Evolutionary conservation across 2,113 vertebrate genomes (phyloP).

Genomic region (Psammodynastes pulverulentus): DNA sequence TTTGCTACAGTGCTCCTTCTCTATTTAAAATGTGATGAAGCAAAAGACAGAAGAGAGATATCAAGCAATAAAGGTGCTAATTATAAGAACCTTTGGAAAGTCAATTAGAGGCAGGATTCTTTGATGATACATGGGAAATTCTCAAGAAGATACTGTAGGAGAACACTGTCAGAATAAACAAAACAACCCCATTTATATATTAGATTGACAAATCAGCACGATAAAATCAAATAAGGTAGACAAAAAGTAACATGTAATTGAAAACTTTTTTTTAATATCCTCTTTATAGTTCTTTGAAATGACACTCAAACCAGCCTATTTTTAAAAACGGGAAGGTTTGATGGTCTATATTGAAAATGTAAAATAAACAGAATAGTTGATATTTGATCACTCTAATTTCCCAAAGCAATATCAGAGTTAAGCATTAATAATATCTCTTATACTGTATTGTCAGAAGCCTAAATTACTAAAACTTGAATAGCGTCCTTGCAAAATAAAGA

Average conservation of each 20-base stretch:
- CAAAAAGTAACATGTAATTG: not conserved
- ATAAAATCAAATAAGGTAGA: constrained; percentile 3
- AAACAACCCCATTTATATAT: not conserved
- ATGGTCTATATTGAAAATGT: not conserved
- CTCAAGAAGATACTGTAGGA: not conserved
- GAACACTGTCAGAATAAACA: not conserved
- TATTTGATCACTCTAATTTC: not conserved
- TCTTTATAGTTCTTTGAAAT: not conserved
- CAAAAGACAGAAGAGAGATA: not conserved
- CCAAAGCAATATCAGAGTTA: not conserved
- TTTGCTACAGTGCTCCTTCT: not conserved
- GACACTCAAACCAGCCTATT: not conserved
- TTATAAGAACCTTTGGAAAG: not conserved
- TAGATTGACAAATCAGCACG: not conserved
- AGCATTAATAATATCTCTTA: constrained; percentile 20
- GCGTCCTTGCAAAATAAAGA: constrained; percentile 45
- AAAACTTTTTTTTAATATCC: constrained; percentile 19
- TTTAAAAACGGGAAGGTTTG: not conserved
- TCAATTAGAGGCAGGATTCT: not conserved
- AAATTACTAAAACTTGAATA: constrained; percentile 37
- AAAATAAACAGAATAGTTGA: not conserved
- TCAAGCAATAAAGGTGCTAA: not conserved
- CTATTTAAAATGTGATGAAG: not conserved
- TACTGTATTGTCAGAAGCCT: not conserved
- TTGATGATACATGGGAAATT: not conserved